Evolutionary conservation across 2,797 vertebrate species (phyloP), one percentile per base, ranked within the genome.

Genomic region (Holocentrus rufus): DNA sequence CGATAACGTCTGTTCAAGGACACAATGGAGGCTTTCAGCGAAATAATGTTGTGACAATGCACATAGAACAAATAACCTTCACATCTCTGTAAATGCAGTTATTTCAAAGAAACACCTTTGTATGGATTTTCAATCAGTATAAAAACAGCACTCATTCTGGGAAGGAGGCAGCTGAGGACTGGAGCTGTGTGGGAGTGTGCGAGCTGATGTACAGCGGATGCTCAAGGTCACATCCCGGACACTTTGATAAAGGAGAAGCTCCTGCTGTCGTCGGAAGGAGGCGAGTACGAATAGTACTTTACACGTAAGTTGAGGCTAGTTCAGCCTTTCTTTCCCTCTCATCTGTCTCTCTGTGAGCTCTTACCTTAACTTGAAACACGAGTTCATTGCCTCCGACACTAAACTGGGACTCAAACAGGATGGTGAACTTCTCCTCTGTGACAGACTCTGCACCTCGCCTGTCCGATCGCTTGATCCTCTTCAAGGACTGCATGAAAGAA

Each of bases 381-480:
- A 99, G 94, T 85, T 99, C 98, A 0, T 99, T 99, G 72, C 97
- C 97, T 59, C 97, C 98, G 0, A 99, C 95, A 0, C 97, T 99
- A 88, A 99, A 99, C 90, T 99, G 97, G 0, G 97, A 99, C 89
- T 99, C 97, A 0, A 99, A 99, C 54, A 99, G 93, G 79, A 99
- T 96, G 7, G 98, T 98, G 91, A 99, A 99, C 85, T 99, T 99
- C 89, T 99, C 98, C 65, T 99, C 98, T 0, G 98, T 99, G 77
- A 99, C 98, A 0, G 97, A 99, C 77, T 99, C 98, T 0, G 98
- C 97, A 7, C 98, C 98, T 0, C 98, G 95, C 7, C 98, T 93
- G 90, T 99, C 98, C 0, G 97, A 98, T 23, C 98, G 95, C 82
- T 99, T 99, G 81, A 99, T 98, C 68, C 97, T 94, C 90, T 99